A percentile compares a stretch with the other conserved stretches of the same genome.
These are phyloP conservation scores for Dipodomys merriami DNA, from an alignment of 2,113 vertebrate genomes.

Conservation along the genomic window DNA sequence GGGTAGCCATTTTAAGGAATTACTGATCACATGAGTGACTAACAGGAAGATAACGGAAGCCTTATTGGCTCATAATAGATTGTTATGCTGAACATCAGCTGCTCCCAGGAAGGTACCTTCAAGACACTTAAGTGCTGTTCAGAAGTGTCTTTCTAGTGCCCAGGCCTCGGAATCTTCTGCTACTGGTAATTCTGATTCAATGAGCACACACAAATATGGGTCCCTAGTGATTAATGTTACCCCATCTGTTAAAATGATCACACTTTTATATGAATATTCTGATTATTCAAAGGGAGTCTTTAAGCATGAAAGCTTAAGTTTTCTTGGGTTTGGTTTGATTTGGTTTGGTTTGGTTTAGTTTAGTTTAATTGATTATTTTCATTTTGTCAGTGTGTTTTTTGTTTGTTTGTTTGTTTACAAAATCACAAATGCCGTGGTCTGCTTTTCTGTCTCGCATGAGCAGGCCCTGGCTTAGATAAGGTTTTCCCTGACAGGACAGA, in stretches of 20 bases:
- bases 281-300: neutral
- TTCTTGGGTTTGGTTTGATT: neutral
- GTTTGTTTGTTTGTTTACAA: neutral
- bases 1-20: neutral
- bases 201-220: neutral
- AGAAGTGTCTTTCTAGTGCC: neutral
- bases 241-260: neutral
- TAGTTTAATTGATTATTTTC: neutral
- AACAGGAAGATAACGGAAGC: neutral
- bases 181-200: neutral
- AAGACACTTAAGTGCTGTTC: neutral
- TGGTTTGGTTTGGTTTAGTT: slow-evolving; percentile 39
- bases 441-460: neutral
- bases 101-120: neutral
- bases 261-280: neutral
- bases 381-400: slow-evolving; percentile 32
- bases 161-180: neutral
- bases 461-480: neutral
- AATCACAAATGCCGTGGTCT: neutral
- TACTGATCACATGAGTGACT: neutral
- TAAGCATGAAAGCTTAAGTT: neutral
- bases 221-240: neutral
- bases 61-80: neutral
- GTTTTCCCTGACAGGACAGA: neutral
- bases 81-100: neutral